Base-by-base conservation (phyloP, 1,140 invertebrate species). In the Notospermus geniculatus region DNA sequence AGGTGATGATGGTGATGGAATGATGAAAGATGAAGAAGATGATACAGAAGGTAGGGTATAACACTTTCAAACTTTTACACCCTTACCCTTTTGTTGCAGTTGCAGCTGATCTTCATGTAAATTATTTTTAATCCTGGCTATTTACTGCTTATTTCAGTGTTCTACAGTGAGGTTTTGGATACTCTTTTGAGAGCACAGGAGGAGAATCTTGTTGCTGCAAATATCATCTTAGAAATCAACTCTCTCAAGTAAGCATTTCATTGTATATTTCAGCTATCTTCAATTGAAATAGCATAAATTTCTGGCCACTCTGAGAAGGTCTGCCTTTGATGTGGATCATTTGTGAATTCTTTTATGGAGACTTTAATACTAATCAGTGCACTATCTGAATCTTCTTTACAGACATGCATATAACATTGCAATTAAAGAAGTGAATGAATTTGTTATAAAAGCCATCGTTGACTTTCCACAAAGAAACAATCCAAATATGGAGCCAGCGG, bases 151-250 rank as follows among this genome's bases (percentile, higher is more conserved):
- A 23, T 59, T 66, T 30, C 71, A 73, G 74, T 91, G 71, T 97
- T 96, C 78, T 87, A 92, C 54, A 86, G 86, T 66, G 94, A 97
- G 85, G 91, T 96, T 1, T 85, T 93, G 27, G 93, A 96, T 72
- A 95, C 92, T 74, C 82, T 97, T 54, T 82, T 88, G 22, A 84
- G 93, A 74, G 93, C 91, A 27, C 90, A 88, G 77, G 88, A 93
- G 75, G 92, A 95, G 66, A 90, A 91, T 77, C 83, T 95, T 0
- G 88, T 88, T 67, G 89, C 88, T 71, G 92, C 95, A 65, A 95
- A 95, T 80, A 81, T 96, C 27, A 91, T 95, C 76, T 80, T 97
- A 57, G 93, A 97, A 83, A 93, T 97, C n/a, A 96, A 97, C 80
- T 95, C 92, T 4, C 94, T 93, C 4, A 88, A 83, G 81, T 83